Percentiles rank a stretch among this genome's conserved stretches.
phyloP scores from a whole-genome alignment of 1,140 invertebrate genomes.

The Zaprionus kolodkinae region DNA sequence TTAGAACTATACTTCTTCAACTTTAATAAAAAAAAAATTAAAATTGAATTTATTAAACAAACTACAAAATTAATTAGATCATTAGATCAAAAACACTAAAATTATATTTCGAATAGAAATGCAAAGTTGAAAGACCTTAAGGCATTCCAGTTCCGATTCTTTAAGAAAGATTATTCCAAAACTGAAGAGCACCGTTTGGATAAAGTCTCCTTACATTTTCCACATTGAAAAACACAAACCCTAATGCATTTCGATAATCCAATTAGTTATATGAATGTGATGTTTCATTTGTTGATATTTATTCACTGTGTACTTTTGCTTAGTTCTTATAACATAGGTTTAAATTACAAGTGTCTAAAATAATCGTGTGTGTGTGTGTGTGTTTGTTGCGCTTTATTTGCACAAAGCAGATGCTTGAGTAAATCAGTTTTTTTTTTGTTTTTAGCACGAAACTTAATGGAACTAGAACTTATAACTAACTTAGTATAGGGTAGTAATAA shows the following conservation, averaged over 20 bases:
- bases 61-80: no score
- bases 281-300: conserved; percentile 57
- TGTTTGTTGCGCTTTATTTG: conserved; percentile 27
- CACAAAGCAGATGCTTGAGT: background rate
- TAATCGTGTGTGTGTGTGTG: conserved; percentile 12
- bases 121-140: background rate
- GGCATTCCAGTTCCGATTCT: background rate
- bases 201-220: no score
- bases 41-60: no score
- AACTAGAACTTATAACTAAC: conserved; percentile 29
- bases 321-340: conserved; percentile 44
- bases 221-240: background rate
- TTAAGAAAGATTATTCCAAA: background rate
- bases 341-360: conserved; percentile 39
- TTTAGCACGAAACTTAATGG: conserved; percentile 4
- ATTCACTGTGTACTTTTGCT: conserved; percentile 55
- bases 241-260: background rate
- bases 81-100: no score
- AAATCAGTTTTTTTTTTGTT: background rate
- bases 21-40: no score
- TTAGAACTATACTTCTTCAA: no score
- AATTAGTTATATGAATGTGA: background rate
- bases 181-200: background rate
- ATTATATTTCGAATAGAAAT: no score
- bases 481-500: conserved; percentile 1